Evolutionary conservation across 1,140 invertebrate genomes (phyloP), one percentile per base, ranked within the genome.

Genomic region (Trissolcus basalis): DNA sequence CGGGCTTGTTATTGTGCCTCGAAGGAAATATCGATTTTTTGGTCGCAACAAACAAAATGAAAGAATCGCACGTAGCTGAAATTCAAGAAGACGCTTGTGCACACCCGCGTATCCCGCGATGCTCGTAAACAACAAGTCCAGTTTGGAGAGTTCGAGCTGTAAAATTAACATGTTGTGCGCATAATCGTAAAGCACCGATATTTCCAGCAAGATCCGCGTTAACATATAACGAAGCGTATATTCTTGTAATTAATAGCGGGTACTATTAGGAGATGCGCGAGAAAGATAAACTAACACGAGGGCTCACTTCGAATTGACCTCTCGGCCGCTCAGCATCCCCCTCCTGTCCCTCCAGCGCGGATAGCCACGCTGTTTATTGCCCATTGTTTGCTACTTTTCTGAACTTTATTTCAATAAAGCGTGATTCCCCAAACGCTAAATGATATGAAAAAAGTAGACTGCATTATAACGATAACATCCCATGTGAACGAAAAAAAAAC

Each of bases 121-220:
- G 61, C 71, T 76, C 77, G 68, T 75, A 75, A 75, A 79, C 71
- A 75, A 75, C 71, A 1, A 27, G 68, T 75, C 77, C 71, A 79
- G 68, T 79, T 79, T 79, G 67, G 72, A 27, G 19, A 75, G 63
- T 75, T 19, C 33, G 72, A 75, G 77, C 72, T 75, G 77, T 75
- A 79, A 79, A 79, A 79, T 79, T 79, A 79, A 79, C 77, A 79
- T 79, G 77, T 75, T 79, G 71, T 71, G 71, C 72, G 77, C 77
- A 79, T 79, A 79, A 79, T 79, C 77, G 77, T 79, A 79, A 79
- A 79, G 71, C 71, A 76, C 68, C 59, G 63, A 79, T 79, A 79
- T 79, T 79, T 79, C 71, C 71, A 72, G 55, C 61, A 67, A 63
- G 77, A 74, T 67, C 71, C 77, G 68, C 77, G 77, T 68, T 61